Evolutionary conservation across 2,113 vertebrate species (phyloP), one percentile per base, ranked within the genome.

Genomic region (Cynopterus brachyotis): DNA sequence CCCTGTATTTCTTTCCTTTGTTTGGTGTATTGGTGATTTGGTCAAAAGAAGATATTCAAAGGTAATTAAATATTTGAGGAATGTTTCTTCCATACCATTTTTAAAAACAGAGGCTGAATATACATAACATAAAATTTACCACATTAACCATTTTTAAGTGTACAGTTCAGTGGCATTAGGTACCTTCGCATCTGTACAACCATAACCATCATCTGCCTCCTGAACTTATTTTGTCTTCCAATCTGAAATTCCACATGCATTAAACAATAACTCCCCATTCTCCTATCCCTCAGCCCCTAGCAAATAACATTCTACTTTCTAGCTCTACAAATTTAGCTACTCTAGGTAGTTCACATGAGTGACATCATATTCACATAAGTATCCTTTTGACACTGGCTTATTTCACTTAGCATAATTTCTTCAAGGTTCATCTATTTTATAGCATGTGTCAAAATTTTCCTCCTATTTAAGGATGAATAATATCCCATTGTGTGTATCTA

Each of bases 31-130:
- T 57, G 9, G 69, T 64, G 13, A 89, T 60, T 26, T 86, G 26
- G 16, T 89, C 35, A 86, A 92, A 96, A 89, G 16, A 53, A 81
- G 35, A 88, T 40, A 42, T 59, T 90, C 64, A 86, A 93, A 92
- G 73, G 28, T 40, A 78, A 72, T 66, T 89, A 79, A 84, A 53
- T 67, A 30, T n/a, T 70, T 28, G 4, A 55, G 59, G 86, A 53
- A 72, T 73, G 50, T 40, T 72, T 79, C 59, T 82, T 85, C 32
- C 6, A 66, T 40, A 42, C 5, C 55, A 59, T 35, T 35, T 96
- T 88, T 90, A 30, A 6, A 50, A 72, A 19, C 24, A 6, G 5
- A 42, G 22, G 13, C 59, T 57, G 40, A 64, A 79, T 42, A 83
- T 17, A 72, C 2, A 26, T 15, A 84, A 79, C 3, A 30, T 28